Percentiles rank a stretch among this genome's conserved stretches.
These are phyloP conservation scores for Lithobates sylvaticus DNA, from an alignment of 2,797 vertebrate species.

Conservation along the genomic window DNA sequence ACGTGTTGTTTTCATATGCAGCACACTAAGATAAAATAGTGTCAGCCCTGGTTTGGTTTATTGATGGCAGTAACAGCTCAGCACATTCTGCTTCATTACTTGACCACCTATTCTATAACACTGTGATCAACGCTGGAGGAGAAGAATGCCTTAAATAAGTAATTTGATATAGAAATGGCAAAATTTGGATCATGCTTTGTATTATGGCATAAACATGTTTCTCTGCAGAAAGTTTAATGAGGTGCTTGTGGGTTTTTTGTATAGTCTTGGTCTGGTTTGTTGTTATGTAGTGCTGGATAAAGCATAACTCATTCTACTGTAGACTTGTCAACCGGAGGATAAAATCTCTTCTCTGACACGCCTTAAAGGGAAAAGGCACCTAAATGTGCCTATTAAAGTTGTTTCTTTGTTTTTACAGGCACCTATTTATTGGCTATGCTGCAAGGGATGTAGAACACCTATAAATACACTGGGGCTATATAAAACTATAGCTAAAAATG, in stretches of 20 bases:
- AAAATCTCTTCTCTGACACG: slow-evolving; percentile 13
- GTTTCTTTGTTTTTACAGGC: too few relatives aligned
- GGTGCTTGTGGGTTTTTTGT: slow-evolving; percentile 56
- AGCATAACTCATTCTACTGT: slow-evolving; percentile 25
- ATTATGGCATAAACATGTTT: slow-evolving; percentile 50
- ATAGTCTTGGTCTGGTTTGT: slow-evolving; percentile 51
- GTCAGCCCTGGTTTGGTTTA: not conserved
- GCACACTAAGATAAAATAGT: not conserved
- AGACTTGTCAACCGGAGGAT: not conserved
- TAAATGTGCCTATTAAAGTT: not conserved
- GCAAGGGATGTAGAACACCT: not conserved
- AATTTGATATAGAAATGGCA: slow-evolving; percentile 41
- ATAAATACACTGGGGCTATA: not conserved
- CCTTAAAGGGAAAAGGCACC: not conserved
- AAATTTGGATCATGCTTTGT: slow-evolving; percentile 22
- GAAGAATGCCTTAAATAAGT: slow-evolving; percentile 31
- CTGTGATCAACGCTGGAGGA: not conserved
- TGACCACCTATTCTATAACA: not conserved
- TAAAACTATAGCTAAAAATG: too few relatives aligned
- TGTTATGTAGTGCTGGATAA: slow-evolving; percentile 39
- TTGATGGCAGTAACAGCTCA: not conserved
- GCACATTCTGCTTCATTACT: slow-evolving; percentile 27
- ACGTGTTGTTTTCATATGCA: not conserved
- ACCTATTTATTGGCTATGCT: not conserved
- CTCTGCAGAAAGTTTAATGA: slow-evolving; percentile 45